Evolutionary conservation across 1,140 invertebrate species (phyloP), one percentile per base, ranked within the genome.

Genomic region (Maniola jurtina): DNA sequence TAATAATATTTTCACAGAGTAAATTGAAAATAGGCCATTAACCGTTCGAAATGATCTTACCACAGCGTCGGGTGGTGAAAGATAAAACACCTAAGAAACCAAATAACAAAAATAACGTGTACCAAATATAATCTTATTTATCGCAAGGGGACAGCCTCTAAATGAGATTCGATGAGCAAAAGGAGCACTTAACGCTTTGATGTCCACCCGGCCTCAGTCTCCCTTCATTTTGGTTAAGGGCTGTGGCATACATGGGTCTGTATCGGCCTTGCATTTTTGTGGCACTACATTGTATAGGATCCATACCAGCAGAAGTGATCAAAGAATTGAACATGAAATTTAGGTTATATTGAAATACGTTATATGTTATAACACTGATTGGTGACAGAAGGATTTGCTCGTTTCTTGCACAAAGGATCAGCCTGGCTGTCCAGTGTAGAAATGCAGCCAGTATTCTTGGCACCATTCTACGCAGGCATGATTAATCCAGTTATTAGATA

Each of bases 181-280:
- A 82, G 79, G 71, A 83, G 83, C 86, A 88, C 86, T 88, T 88
- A 89, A 87, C 86, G 87, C 87, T 88, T 88, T 88, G 83, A 89
- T 87, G 86, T 89, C 86, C 81, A 76, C 73, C 75, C 77, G 70
- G 74, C 40, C 68, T 54, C 66, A 50, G 34, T 71, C 77, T 75
- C 82, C 81, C 79, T 78, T 73, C 75, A 78, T 77, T 80, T 72
- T 50, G 59, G 36, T 56, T 73, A 48, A 71, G 15, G 69, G 5
- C 58, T 16, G 45, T 47, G 63, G 15, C 58, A 63, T 68, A 71
- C 64, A 57, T 33, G 42, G 55, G n/a, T 55, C 11, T 13, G 0
- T 14, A 13, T 35, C 2, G 8, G 7, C 0, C 52, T 8, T 8
- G 4, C 2, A 13, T 13, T 2, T 25, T 35, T 13, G 13, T 45